Conservation (phyloP, 30 jellyfish, hydroid and myxozoan species). For the Morbakka virulenta region DNA sequence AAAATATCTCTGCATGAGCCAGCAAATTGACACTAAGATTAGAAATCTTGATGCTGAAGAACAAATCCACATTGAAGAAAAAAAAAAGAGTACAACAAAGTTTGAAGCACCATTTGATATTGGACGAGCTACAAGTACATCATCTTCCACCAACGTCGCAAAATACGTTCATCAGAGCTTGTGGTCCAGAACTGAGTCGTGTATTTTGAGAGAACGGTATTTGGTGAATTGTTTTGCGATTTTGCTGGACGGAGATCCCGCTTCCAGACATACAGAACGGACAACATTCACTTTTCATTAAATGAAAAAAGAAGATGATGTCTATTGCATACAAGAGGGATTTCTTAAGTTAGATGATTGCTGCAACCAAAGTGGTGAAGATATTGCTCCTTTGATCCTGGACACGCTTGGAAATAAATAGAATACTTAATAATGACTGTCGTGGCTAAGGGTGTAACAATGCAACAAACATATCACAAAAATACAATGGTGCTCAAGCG, state of each 20-base stretch:
- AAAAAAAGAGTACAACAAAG: not conserved
- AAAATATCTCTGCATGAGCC: not conserved
- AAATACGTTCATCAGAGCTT: not conserved
- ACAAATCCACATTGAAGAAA: not conserved
- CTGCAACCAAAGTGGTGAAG: not conserved
- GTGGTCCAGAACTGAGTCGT: not conserved
- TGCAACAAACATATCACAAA: conserved; percentile 8
- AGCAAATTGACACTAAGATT: not conserved
- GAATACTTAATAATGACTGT: not conserved
- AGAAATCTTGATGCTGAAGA: not conserved
- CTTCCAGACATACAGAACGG: not conserved
- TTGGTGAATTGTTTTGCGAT: not conserved
- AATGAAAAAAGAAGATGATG: not conserved
- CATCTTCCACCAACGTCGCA: not conserved
- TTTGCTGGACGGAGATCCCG: not conserved
- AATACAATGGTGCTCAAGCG: conserved; percentile 1
- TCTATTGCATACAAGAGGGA: not conserved
- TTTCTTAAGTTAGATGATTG: not conserved
- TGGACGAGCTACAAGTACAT: not conserved
- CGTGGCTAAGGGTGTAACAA: conserved; percentile 20
- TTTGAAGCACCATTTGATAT: not conserved
- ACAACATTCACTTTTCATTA: not conserved
- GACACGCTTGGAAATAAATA: not conserved
- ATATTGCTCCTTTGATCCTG: not conserved
- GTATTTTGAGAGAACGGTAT: not conserved